phyloP scores from a whole-genome alignment of 2,797 vertebrate genomes.

The Pantherophis alleghaniensis region DNA sequence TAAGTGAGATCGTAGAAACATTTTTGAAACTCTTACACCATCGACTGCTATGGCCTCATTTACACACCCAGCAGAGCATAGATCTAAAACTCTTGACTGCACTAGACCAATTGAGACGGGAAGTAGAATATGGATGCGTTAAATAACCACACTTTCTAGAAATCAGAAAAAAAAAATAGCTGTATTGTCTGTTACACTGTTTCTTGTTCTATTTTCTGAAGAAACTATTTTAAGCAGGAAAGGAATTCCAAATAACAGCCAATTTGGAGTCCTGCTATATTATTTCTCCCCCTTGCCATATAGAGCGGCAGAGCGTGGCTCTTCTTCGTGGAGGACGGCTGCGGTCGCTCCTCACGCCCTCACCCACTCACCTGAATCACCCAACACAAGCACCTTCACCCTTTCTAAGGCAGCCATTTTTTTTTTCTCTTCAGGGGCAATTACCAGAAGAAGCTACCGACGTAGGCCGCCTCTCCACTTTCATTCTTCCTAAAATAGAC shows the following conservation, averaged over 20 bases:
- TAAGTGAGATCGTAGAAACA: not conserved
- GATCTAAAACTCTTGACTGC: not conserved
- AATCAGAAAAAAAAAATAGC: not conserved
- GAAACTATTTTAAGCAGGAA: not conserved
- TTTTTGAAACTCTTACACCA: not conserved
- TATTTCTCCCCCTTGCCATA: not conserved
- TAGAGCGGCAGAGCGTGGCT: not conserved
- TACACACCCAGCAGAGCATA: not conserved
- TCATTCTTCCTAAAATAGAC: not conserved
- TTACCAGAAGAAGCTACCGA: not conserved
- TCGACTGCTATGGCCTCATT: not conserved
- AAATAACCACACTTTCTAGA: not conserved
- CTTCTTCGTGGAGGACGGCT: not conserved
- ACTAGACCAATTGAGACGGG: fast-evolving
- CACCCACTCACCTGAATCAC: slow-evolving; percentile 87
- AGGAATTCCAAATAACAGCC: not conserved
- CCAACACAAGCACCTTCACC: slow-evolving; percentile 93
- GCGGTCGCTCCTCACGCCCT: not conserved
- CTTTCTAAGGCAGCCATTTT: slow-evolving; percentile 92
- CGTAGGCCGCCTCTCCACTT: fast-evolving
- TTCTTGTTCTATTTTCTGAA: not conserved
- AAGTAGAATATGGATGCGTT: not conserved
- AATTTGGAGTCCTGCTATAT: too few relatives aligned
- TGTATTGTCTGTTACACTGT: not conserved
- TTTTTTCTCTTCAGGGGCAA: not conserved